Percentiles rank a stretch among this genome's conserved stretches.
Conservation (phyloP, 2,888 invertebrate genomes). For the Gisinianus flammeolus region DNA sequence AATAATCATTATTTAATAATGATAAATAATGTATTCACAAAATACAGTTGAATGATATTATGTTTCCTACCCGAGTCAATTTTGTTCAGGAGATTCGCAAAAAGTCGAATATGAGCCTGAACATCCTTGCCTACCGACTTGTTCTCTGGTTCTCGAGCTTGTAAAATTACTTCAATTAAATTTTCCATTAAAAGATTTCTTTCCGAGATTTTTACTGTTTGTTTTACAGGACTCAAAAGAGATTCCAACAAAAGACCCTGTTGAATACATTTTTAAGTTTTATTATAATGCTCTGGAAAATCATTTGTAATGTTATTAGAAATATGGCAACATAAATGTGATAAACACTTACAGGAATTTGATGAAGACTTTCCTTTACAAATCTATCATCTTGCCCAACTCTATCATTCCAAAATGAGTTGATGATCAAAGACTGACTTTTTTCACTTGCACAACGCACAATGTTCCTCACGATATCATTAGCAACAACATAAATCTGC, state of each 20-base stretch:
- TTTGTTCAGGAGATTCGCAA: conserved; percentile 62
- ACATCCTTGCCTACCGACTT: conserved; percentile 1
- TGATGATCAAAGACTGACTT: conserved; percentile 28
- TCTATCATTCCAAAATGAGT: conserved; percentile 42
- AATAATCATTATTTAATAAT: neutral
- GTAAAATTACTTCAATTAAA: conserved; percentile 42
- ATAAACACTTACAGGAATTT: conserved; percentile 36
- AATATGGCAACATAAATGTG: neutral
- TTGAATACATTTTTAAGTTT: too few species aligned
- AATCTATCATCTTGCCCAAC: neutral
- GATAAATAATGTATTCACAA: neutral
- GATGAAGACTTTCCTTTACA: neutral
- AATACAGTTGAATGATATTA: neutral
- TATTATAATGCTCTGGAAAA: too few species aligned
- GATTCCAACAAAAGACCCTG: conserved; percentile 59
- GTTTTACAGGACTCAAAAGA: conserved; percentile 54
- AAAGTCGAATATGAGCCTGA: conserved; percentile 52
- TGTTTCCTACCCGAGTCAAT: conserved; percentile 45
- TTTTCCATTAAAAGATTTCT: conserved; percentile 48
- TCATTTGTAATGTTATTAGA: neutral
- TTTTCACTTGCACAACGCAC: conserved; percentile 28
- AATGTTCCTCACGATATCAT: conserved; percentile 42
- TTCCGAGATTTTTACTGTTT: conserved; percentile 48
- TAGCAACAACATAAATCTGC: conserved; percentile 3
- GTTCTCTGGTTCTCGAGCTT: neutral